Evolutionary conservation across 2,888 invertebrate genomes (phyloP).

Genomic region (Cataglyphis albicans): DNA sequence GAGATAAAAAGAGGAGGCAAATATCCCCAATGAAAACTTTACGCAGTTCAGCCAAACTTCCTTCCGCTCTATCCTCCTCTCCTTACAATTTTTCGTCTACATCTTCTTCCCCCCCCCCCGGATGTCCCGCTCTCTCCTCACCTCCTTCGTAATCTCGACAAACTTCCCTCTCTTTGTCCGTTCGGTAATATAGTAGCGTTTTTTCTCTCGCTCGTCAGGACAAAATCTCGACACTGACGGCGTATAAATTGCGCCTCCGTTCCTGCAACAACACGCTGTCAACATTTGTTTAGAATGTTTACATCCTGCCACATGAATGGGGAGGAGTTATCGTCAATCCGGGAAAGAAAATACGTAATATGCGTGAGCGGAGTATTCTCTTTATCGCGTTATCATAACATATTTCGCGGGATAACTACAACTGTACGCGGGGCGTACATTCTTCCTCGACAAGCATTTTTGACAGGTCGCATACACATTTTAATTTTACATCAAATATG

Average conservation of each 20-base stretch:
- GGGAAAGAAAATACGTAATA: background rate
- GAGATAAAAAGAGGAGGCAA: constrained; percentile 59
- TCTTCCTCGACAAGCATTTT: background rate
- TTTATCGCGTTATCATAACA: background rate
- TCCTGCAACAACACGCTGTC: background rate
- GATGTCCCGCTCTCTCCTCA: background rate
- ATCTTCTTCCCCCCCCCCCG: background rate
- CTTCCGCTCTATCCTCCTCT: background rate
- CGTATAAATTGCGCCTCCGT: constrained; percentile 13
- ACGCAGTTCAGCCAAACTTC: constrained; percentile 56
- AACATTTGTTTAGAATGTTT: constrained; percentile 6
- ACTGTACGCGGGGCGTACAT: background rate
- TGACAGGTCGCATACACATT: background rate
- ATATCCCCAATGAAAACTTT: constrained; percentile 74
- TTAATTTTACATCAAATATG: background rate
- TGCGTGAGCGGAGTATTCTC: background rate
- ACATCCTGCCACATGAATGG: background rate
- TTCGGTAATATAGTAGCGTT: background rate
- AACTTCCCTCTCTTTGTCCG: constrained; percentile 14
- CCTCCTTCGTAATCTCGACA: background rate
- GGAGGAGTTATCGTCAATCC: background rate
- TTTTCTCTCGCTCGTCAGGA: constrained; percentile 1
- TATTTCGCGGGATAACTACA: background rate
- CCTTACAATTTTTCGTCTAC: constrained; percentile 1
- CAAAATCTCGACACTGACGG: background rate